phyloP scores from a whole-genome alignment of 2,888 invertebrate species.

The Buathra laborator region DNA sequence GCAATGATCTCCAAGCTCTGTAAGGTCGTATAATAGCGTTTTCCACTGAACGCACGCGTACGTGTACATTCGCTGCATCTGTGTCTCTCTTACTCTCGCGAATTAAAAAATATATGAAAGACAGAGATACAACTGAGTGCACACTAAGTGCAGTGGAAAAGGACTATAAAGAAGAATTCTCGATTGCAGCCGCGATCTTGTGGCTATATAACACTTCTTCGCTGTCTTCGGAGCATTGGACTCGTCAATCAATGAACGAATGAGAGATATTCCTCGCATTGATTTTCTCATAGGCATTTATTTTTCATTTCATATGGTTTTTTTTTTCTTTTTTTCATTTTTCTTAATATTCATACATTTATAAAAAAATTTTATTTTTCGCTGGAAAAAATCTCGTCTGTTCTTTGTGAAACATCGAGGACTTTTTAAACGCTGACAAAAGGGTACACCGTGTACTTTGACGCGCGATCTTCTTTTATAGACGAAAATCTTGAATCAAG shows the following conservation, averaged over 20 bases:
- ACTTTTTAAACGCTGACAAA: constrained; percentile 9
- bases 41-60: too few species aligned
- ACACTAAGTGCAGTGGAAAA: too few species aligned
- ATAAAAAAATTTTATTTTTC: too few species aligned
- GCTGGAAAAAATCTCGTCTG: not conserved
- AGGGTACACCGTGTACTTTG: not conserved
- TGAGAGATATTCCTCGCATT: not conserved
- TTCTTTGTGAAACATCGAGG: not conserved
- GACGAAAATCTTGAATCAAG: not conserved
- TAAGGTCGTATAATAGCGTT: constrained; percentile 22
- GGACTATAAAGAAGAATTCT: constrained; percentile 30
- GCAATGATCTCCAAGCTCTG: not conserved
- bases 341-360: too few species aligned
- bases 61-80: too few species aligned
- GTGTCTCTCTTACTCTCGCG: not conserved
- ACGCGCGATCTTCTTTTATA: not conserved
- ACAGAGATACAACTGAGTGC: not conserved
- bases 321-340: not conserved
- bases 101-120: not conserved
- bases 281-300: not conserved
- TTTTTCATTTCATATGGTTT: not conserved
- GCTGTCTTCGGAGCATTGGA: not conserved
- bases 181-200: constrained; percentile 73
- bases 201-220: too few species aligned
- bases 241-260: not conserved